These are phyloP conservation scores for Zootoca vivipara DNA, from an alignment of 2,113 vertebrate genomes.

Conservation along the genomic window DNA sequence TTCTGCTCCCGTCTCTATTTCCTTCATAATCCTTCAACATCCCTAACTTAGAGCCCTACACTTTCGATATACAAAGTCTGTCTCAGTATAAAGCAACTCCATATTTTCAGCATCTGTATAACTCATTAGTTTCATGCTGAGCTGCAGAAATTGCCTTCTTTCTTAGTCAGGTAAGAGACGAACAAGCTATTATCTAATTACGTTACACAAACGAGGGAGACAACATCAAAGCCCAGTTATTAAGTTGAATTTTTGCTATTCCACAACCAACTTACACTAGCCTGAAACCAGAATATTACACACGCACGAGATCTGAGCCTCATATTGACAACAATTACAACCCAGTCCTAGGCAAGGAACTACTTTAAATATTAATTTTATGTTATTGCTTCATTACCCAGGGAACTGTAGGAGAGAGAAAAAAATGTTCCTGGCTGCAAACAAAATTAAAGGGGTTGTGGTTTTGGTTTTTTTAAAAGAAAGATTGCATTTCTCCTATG, in stretches of 20 bases:
- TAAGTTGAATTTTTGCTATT: slow-evolving; percentile 35
- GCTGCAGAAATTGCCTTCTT: slow-evolving; percentile 30
- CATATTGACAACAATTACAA: slow-evolving; percentile 35
- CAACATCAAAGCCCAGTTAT: slow-evolving; percentile 38
- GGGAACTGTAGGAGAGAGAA: slow-evolving; percentile 9
- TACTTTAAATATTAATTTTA: slow-evolving; percentile 45
- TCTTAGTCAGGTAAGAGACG: slow-evolving; percentile 35
- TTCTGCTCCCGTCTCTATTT: no score
- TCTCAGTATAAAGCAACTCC: neutral
- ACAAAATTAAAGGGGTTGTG: slow-evolving; percentile 32
- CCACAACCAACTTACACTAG: slow-evolving; percentile 37
- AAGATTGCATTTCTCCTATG: neutral
- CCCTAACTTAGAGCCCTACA: no score
- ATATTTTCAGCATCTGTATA: neutral
- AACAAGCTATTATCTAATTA: slow-evolving; percentile 33
- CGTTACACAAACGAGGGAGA: slow-evolving; percentile 25
- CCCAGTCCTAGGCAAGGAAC: slow-evolving; percentile 30
- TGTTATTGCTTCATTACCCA: slow-evolving; percentile 17
- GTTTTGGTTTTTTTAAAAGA: neutral
- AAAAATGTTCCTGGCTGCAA: slow-evolving; percentile 5
- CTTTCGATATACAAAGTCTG: neutral
- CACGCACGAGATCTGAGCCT: slow-evolving; percentile 34
- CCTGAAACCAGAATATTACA: slow-evolving; percentile 59
- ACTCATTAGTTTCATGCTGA: slow-evolving; percentile 27
- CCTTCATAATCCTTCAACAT: no score